Base-by-base conservation (phyloP, 2,888 invertebrate species). In the Lasioglossum marginatum region DNA sequence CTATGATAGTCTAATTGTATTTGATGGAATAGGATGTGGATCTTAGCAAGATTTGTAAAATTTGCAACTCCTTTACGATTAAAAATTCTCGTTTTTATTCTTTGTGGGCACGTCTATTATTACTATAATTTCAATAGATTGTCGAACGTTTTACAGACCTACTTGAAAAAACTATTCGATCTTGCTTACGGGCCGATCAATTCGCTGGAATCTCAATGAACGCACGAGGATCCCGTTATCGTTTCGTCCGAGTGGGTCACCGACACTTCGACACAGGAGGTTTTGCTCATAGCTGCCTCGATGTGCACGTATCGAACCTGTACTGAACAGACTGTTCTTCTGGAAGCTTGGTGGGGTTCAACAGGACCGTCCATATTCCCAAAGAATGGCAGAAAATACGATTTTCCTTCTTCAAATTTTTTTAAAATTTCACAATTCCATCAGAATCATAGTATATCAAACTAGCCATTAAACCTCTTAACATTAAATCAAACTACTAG, bases 181-280 rank as follows among this genome's bases (percentile, higher is more conserved):
- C 70, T 43, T 74, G n/a, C 71, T 71, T 63, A 45, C 71, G 31
- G 43, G 48, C 70, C 72, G 85, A 88, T 85, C 83, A 79, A 90
- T 87, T 87, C 72, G 63, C 71, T 73, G 37, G 81, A 73, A 70
- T 88, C 77, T 87, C 80, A 90, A 88, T 89, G 89, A 83, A 90
- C 88, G 88, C 87, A 87, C 82, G 82, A 84, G 90, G 87, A 90
- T 95, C 92, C 95, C 95, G 95, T 95, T 95, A 95, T 92, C 93
- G 93, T 93, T 92, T 92, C 90, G 89, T 92, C 90, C 92, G 93
- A 95, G 94, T 95, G 95, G 95, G 95, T 95, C 95, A 95, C 93
- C 93, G 91, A 91, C 92, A 92, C 91, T 89, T 92, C 88, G 85
- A 83, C 86, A 83, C 85, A 81, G 45, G 45, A 81, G 88, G 87